phyloP scores from a whole-genome alignment of 2,113 vertebrate genomes.

The Megalops atlanticus region DNA sequence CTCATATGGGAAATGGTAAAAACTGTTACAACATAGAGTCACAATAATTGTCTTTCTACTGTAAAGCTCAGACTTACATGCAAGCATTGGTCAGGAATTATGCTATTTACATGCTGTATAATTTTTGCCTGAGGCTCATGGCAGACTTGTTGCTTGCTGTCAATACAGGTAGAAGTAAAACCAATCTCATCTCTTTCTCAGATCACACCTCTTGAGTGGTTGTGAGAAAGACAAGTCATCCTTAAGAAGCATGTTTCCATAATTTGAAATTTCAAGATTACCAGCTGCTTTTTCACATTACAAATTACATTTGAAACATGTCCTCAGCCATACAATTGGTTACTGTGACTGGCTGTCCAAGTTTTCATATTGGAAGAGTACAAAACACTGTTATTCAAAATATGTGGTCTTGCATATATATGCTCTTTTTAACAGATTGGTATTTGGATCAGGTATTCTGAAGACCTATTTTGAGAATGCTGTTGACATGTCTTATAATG shows the following conservation, averaged over 20 bases:
- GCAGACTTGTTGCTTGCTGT: no score
- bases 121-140: no score
- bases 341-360: neutral
- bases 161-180: neutral
- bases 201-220: neutral
- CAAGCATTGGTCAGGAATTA: no score
- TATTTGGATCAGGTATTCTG: slow-evolving; percentile 60
- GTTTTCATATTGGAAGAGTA: slow-evolving; percentile 11
- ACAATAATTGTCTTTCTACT: no score
- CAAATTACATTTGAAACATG: neutral
- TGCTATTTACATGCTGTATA: no score
- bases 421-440: slow-evolving; percentile 53
- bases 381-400: slow-evolving; percentile 32
- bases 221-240: neutral
- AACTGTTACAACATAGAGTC: slow-evolving; percentile 27
- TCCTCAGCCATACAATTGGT: neutral
- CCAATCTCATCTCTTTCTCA: neutral
- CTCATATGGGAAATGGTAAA: no score
- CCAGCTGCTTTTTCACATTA: neutral
- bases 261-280: neutral
- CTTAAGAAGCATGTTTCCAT: neutral
- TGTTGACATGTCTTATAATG: slow-evolving; percentile 62
- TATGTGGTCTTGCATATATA: slow-evolving; percentile 50
- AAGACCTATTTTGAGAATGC: slow-evolving; percentile 62
- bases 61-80: no score